Conservation (phyloP, 2,888 invertebrate species). For the Erpobdella octoculata region DNA sequence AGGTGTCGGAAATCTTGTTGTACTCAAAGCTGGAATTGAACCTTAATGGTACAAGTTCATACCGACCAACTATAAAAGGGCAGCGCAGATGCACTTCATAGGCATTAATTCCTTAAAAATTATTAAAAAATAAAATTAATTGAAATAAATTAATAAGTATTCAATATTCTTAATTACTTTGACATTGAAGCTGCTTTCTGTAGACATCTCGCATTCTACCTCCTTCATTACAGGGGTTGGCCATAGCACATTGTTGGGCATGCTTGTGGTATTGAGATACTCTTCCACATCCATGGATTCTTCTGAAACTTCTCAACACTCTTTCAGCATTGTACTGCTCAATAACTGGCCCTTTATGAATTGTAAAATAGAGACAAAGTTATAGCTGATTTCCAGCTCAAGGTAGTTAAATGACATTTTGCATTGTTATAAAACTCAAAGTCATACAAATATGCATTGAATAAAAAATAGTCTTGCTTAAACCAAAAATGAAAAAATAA, state of each 20-base stretch:
- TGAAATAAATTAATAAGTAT: no score
- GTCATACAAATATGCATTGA: no score
- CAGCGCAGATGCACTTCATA: slow-evolving; percentile 24
- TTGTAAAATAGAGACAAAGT: no score
- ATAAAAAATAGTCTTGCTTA: no score
- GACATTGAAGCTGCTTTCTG: slow-evolving; percentile 2
- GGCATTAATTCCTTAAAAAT: slow-evolving; percentile 23
- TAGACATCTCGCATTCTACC: slow-evolving; percentile 18
- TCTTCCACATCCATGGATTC: slow-evolving; percentile 15
- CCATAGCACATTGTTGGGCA: slow-evolving; percentile 14
- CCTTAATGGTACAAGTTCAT: slow-evolving; percentile 28
- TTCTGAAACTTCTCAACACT: slow-evolving; percentile 20
- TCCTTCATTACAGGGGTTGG: slow-evolving; percentile 8
- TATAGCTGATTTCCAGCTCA: no score
- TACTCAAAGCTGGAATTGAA: slow-evolving; percentile 20
- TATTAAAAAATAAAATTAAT: no score
- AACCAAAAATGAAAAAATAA: no score
- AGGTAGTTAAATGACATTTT: no score
- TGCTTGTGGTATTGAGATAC: slow-evolving; percentile 17
- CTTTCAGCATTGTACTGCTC: slow-evolving; percentile 16
- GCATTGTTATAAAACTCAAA: no score
- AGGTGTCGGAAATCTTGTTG: slow-evolving; percentile 24
- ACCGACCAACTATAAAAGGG: slow-evolving; percentile 27
- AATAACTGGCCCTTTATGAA: slow-evolving; percentile 25
- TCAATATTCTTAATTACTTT: background rate